A percentile compares a stretch with the other conserved stretches of the same genome.
Evolutionary conservation across 2,797 vertebrate genomes (phyloP).

Genomic region (Tamandua tetradactyla): DNA sequence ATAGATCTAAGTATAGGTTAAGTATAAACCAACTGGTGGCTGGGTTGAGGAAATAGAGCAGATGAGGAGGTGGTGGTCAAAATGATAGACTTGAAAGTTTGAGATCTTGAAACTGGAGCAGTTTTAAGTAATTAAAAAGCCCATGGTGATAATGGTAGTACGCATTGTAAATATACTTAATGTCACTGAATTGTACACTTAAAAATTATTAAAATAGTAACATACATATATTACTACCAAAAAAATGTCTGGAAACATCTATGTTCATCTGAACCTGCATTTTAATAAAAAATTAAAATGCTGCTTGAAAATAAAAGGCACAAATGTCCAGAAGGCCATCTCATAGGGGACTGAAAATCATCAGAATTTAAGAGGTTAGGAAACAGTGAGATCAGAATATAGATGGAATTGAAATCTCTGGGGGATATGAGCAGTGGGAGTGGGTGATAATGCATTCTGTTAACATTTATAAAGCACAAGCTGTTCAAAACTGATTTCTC

Average conservation of each 20-base stretch:
- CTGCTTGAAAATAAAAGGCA: too few relatives aligned
- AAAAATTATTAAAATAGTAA: too few relatives aligned
- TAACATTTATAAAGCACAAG: slow-evolving; percentile 38
- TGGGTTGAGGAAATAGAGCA: neutral
- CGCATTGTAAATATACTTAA: too few relatives aligned
- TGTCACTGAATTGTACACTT: too few relatives aligned
- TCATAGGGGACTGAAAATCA: neutral
- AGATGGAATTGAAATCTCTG: neutral
- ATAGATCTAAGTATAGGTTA: neutral
- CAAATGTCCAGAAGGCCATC: neutral
- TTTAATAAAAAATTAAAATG: too few relatives aligned
- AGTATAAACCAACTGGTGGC: neutral
- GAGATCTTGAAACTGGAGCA: neutral
- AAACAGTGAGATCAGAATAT: slow-evolving; percentile 23
- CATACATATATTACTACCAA: too few relatives aligned
- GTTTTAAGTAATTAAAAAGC: slow-evolving; percentile 32
- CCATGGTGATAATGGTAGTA: neutral
- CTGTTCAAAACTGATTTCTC: slow-evolving; percentile 39
- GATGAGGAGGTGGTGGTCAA: neutral
- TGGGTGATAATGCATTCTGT: neutral
- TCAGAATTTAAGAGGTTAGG: neutral
- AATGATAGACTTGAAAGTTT: neutral
- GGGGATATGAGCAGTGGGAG: neutral
- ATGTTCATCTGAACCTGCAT: too few relatives aligned
- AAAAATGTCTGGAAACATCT: too few relatives aligned